These are phyloP conservation scores for Tylochromis polylepis DNA, from an alignment of 2,113 vertebrate genomes.

Conservation along the genomic window DNA sequence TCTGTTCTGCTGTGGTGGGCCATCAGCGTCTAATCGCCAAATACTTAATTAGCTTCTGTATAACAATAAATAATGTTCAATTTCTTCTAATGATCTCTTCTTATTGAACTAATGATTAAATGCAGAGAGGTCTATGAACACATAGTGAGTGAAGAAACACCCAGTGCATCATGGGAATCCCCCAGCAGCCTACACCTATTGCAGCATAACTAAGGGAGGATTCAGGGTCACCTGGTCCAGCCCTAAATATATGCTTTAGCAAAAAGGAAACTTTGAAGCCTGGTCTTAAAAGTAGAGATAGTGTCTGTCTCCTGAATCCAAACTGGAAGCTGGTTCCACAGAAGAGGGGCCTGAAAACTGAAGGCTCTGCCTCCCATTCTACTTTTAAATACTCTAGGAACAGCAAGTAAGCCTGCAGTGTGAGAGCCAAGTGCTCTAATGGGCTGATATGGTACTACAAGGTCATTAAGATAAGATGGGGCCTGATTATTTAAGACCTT, in stretches of 20 bases:
- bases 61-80: background rate
- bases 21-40: background rate
- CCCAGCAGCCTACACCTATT: background rate
- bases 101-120: background rate
- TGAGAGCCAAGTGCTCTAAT: background rate
- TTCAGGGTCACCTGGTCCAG: no score
- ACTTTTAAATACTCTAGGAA: background rate
- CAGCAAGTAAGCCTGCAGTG: background rate
- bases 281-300: no score
- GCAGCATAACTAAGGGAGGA: background rate
- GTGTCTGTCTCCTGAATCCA: background rate
- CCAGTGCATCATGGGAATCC: background rate
- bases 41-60: background rate
- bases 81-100: background rate
- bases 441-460: background rate
- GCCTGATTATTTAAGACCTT: background rate
- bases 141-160: background rate
- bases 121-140: background rate
- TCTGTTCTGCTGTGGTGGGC: background rate
- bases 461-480: background rate
- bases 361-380: background rate
- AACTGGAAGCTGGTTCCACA: background rate
- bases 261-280: no score
- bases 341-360: background rate
- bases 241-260: no score